These are phyloP conservation scores for Chymomyza procnemis DNA, from an alignment of 2,888 invertebrate genomes.

Conservation along the genomic window DNA sequence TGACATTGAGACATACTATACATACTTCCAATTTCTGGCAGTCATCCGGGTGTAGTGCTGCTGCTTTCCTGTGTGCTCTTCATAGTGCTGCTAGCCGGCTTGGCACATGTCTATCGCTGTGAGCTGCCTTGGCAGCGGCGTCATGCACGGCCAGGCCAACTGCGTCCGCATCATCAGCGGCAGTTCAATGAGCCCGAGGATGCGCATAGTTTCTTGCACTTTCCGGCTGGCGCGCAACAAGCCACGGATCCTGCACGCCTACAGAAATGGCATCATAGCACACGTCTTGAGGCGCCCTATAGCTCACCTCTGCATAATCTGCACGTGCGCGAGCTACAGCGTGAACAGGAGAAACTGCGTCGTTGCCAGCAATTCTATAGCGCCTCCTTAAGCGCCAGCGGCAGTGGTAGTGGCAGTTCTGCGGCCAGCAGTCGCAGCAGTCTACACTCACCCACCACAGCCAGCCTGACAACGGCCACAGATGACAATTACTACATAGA, in stretches of 20 bases:
- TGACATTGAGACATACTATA: too few species aligned
- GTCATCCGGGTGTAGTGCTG: slow-evolving; percentile 75
- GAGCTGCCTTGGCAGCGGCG: slow-evolving; percentile 74
- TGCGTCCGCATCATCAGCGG: slow-evolving; percentile 65
- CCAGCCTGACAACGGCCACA: slow-evolving; percentile 31
- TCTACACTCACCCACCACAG: slow-evolving; percentile 56
- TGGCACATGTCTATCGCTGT: slow-evolving; percentile 77
- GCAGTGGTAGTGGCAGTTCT: slow-evolving; percentile 38
- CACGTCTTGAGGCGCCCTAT: slow-evolving; percentile 61
- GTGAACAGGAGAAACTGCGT: slow-evolving; percentile 49
- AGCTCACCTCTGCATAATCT: slow-evolving; percentile 74
- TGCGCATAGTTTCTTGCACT: slow-evolving; percentile 68
- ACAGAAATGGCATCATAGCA: slow-evolving; percentile 72
- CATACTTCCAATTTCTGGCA: too few species aligned
- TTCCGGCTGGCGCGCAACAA: slow-evolving; percentile 48
- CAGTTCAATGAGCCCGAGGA: slow-evolving; percentile 62
- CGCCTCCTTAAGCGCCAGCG: slow-evolving; percentile 47
- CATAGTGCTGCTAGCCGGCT: slow-evolving; percentile 70
- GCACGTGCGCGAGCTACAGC: slow-evolving; percentile 71
- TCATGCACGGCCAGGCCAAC: slow-evolving; percentile 38
- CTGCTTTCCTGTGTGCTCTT: slow-evolving; percentile 74
- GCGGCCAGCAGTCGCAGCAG: slow-evolving; percentile 61
- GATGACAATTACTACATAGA: slow-evolving; percentile 76
- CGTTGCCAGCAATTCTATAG: slow-evolving; percentile 57
- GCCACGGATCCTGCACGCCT: slow-evolving; percentile 43